Evolutionary conservation across 2,113 vertebrate genomes (phyloP).

Genomic region (Mormyrus iriodes): DNA sequence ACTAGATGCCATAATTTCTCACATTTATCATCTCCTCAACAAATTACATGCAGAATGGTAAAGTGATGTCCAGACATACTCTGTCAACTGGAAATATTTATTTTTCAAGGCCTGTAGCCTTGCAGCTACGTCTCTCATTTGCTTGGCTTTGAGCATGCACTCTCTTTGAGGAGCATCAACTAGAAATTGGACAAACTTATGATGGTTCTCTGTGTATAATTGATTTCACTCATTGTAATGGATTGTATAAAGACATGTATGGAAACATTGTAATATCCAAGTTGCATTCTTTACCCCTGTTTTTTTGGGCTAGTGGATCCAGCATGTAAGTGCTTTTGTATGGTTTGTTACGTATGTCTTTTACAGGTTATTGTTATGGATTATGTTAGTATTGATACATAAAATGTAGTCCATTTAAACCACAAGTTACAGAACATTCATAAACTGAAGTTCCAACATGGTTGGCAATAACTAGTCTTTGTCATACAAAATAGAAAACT

Average conservation of each 20-base stretch:
- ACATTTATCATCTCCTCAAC: neutral
- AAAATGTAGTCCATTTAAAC: neutral
- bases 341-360: neutral
- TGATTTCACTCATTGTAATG: neutral
- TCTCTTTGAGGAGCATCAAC: neutral
- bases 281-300: neutral
- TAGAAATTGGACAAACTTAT: neutral
- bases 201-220: neutral
- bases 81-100: neutral
- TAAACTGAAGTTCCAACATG: neutral
- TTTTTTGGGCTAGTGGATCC: too few species aligned
- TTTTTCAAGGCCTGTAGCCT: neutral
- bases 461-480: neutral
- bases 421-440: neutral
- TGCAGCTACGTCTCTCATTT: neutral
- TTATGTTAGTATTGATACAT: neutral
- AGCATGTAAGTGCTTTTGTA: too few species aligned
- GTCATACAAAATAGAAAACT: neutral
- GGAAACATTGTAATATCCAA: neutral
- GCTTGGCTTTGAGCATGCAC: neutral
- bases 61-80: neutral
- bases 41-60: neutral
- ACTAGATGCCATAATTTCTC: constrained; percentile 3
- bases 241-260: neutral
- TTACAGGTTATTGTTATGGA: neutral